Evolutionary conservation across 2,113 vertebrate species (phyloP).

Genomic region (Corythaixoides concolor): DNA sequence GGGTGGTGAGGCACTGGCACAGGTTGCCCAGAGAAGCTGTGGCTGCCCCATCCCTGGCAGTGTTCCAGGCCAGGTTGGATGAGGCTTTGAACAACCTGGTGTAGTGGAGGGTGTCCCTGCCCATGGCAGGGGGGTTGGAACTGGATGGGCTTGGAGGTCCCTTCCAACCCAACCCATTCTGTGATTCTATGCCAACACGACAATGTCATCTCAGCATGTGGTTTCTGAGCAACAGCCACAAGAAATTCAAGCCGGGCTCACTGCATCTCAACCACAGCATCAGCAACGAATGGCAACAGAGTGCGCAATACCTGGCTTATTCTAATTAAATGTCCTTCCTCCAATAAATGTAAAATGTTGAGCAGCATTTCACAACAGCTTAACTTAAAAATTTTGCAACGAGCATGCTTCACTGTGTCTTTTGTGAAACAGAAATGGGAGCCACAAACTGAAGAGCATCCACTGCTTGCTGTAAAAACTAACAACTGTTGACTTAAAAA

Average conservation of each 20-base stretch:
- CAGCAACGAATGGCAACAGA: not conserved
- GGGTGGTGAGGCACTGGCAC: too few species aligned
- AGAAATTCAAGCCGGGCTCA: not conserved
- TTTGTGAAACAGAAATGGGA: constrained; percentile 51
- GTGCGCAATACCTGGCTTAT: not conserved
- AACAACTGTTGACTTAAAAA: constrained; percentile 53
- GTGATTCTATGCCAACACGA: not conserved
- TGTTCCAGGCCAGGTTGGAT: too few species aligned
- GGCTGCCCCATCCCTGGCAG: too few species aligned
- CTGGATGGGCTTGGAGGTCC: too few species aligned
- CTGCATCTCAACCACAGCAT: not conserved
- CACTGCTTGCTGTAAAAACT: constrained; percentile 42
- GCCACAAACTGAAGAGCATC: constrained; percentile 41
- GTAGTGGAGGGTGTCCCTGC: too few species aligned
- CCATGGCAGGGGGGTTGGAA: too few species aligned
- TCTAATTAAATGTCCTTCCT: not conserved
- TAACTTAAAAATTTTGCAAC: constrained; percentile 50
- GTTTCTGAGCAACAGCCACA: not conserved
- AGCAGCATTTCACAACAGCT: constrained; percentile 49
- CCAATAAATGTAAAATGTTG: not conserved
- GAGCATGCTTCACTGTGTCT: constrained; percentile 35
- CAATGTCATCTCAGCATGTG: not conserved
- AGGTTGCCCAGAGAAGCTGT: too few species aligned
- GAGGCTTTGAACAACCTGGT: too few species aligned
- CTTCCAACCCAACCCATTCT: too few species aligned